Base-by-base conservation (phyloP, 2,888 invertebrate genomes). In the Netelia virgata region DNA sequence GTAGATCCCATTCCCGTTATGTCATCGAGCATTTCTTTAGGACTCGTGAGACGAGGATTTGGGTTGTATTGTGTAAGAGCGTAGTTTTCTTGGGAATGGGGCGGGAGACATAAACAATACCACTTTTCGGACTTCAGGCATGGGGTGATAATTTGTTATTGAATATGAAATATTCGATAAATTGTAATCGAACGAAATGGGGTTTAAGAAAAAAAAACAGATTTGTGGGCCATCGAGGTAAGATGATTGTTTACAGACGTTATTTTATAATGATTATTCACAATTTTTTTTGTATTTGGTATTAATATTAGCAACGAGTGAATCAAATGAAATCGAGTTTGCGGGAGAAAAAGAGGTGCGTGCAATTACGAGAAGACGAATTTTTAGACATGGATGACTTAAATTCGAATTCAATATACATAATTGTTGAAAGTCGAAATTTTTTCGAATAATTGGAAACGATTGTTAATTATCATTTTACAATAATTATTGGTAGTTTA, bases 21-120 rank as follows among this genome's bases (percentile, higher is more conserved):
- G 74, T 84, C 82, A 78, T 50, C 59, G 69, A 43, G 11, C 63
- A 64, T 47, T 73, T 68, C 53, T 78, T 70, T 11, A n/a, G 18
- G 59, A 55, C 23, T 16, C n/a, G 28, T 53, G 41, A 63, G 28
- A 23, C 28, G 16, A 75, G 14, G 9, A 64, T n/a, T 36, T 55
- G 47, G n/a, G 3, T 36, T 3, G 3, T 20, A 55, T 3, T 28
- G n/a, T 14, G n/a, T 73, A 8, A 6, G 3, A 5, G 11, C 2
- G 1, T 10, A 14, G 41, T 14, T 53, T 1, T 36, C 41, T 64
- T 10, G 14, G 11, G 10, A n/a, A 47, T 47, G 10, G 3, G 14
- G 47, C 11, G 10, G 10, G 14, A 11, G 14, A 5, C 10, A 47
- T 47, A 14, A 47, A 47, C 1, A 14, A 14, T 47, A 2, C 0